Evolutionary conservation across 2,888 invertebrate genomes (phyloP).

Genomic region (Watsonalla cultraria): DNA sequence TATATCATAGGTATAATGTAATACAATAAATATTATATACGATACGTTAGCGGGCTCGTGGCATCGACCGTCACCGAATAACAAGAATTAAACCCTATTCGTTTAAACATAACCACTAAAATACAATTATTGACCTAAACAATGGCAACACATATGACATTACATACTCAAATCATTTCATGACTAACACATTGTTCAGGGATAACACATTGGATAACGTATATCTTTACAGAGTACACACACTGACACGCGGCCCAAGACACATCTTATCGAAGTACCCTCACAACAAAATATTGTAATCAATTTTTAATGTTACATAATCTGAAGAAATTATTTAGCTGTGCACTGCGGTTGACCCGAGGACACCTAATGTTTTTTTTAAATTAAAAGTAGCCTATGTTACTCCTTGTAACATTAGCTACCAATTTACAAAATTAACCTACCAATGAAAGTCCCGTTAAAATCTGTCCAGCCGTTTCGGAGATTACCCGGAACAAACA

Average conservation of each 20-base stretch:
- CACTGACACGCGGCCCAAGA: neutral
- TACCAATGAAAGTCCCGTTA: too few relatives aligned
- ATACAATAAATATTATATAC: slow-evolving; percentile 20
- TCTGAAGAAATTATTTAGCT: too few relatives aligned
- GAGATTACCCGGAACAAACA: too few relatives aligned
- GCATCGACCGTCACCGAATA: slow-evolving; percentile 36
- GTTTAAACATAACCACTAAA: slow-evolving; percentile 45
- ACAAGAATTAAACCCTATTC: slow-evolving; percentile 53
- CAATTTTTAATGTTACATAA: too few relatives aligned
- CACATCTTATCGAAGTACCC: too few relatives aligned
- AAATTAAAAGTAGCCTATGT: too few relatives aligned
- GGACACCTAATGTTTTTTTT: too few relatives aligned
- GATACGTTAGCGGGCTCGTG: slow-evolving; percentile 14
- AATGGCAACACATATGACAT: slow-evolving; percentile 73
- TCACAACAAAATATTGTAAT: too few relatives aligned
- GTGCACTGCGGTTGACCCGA: too few relatives aligned
- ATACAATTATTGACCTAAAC: slow-evolving; percentile 58
- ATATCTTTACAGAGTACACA: neutral
- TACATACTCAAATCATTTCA: slow-evolving; percentile 48
- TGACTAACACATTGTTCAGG: slow-evolving; percentile 63
- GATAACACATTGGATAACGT: slow-evolving; percentile 19
- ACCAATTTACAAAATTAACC: too few relatives aligned
- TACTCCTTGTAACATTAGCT: too few relatives aligned
- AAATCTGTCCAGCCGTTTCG: too few relatives aligned
- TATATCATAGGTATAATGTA: slow-evolving; percentile 34